Base-by-base conservation (phyloP, 2,113 vertebrate species). In the Urocitellus parryii region DNA sequence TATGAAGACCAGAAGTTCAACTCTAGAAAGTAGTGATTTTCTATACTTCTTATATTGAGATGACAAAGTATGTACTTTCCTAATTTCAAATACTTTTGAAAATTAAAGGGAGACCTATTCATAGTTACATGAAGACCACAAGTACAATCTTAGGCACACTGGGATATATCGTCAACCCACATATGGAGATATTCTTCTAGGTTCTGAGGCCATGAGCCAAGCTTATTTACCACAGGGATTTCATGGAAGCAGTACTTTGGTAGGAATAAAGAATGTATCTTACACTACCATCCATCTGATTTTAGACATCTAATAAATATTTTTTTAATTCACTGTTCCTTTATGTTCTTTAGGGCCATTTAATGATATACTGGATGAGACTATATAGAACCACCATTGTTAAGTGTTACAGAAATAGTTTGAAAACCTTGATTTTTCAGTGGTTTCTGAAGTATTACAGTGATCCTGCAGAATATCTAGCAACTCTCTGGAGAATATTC, bases 391-490 rank as follows among this genome's bases (percentile, higher is more conserved):
- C 2, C 22, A 76, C n/a, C 61, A 94, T 77, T 77, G 5, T 80
- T 94, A 18, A 48, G 4, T 70, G 37, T 89, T 82, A 83, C 27
- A 78, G 48, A 51, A 97, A 89, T 90, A 45, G 48, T 45, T 88
- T 90, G 63, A 86, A 93, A 97, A 94, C 81, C 51, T 90, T 56
- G 79, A 65, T 74, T 93, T 93, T 78, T 8, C 37, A 65, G 6
- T 91, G 45, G 96, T 83, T 90, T 70, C 70, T 82, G 80, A 93
- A 73, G 42, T 65, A 78, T 39, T 42, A 65, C 0, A 87, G 86
- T 90, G 96, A 91, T 95, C 83, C 86, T 96, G 45, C 29, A 93
- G 72, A 77, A 91, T 65, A 80, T 70, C 39, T 3, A 91, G 22
- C 37, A 81, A 25, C 24, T 90, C 67, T 92, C 83, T 78, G 5